These are phyloP conservation scores for Papilio glaucus DNA, from an alignment of 1,140 invertebrate species.

Conservation along the genomic window DNA sequence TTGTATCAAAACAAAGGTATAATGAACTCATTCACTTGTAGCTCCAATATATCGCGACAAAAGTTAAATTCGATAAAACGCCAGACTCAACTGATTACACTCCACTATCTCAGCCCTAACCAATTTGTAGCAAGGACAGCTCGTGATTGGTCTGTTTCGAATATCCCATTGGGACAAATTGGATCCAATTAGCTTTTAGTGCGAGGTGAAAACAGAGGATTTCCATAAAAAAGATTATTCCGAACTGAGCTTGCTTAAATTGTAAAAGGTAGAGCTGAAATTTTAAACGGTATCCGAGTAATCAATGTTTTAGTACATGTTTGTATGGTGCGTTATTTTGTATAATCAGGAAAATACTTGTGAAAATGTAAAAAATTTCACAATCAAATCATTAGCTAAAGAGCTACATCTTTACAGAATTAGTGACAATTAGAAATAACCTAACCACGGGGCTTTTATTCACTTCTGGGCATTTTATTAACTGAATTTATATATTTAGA, in stretches of 20 bases:
- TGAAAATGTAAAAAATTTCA: neutral
- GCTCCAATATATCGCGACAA: conserved; percentile 59
- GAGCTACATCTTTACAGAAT: no score
- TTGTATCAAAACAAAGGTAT: conserved; percentile 8
- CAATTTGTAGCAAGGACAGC: conserved; percentile 60
- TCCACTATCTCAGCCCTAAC: conserved; percentile 51
- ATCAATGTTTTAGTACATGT: neutral
- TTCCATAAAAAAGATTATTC: conserved; percentile 42
- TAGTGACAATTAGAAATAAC: no score
- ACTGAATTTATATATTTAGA: no score
- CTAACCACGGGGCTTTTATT: no score
- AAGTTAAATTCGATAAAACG: conserved; percentile 66
- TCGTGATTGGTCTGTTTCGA: conserved; percentile 71
- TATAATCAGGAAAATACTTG: neutral
- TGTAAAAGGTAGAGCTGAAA: conserved; percentile 41
- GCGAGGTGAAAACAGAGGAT: conserved; percentile 39
- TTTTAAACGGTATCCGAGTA: conserved; percentile 23
- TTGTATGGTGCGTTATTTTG: neutral
- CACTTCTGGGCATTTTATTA: no score
- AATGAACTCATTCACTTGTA: conserved; percentile 39
- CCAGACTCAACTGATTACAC: conserved; percentile 63
- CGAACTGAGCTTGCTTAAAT: conserved; percentile 29
- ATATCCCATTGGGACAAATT: conserved; percentile 67
- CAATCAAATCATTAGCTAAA: neutral
- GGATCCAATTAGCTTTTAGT: conserved; percentile 64